Evolutionary conservation across 2,113 vertebrate genomes (phyloP).

Genomic region (Gallinago media): DNA sequence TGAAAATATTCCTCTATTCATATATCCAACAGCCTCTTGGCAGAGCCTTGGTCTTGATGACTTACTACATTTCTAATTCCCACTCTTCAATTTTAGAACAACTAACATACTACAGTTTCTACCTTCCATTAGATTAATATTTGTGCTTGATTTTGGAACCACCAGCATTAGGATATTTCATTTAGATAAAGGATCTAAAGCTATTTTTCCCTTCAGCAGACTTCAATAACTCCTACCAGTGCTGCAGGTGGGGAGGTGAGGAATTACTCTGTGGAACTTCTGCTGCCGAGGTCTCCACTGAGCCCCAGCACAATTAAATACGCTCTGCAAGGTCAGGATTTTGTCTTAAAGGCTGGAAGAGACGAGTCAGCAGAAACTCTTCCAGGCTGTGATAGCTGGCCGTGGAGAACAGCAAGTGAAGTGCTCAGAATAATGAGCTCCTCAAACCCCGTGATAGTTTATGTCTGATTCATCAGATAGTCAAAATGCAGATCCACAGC

Average conservation of each 20-base stretch:
- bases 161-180: neutral
- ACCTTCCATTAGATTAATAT: neutral
- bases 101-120: neutral
- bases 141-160: constrained; percentile 17
- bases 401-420: constrained; percentile 42
- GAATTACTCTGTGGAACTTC: constrained; percentile 29
- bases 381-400: constrained; percentile 1
- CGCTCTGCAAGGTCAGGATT: constrained; percentile 52
- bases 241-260: constrained; percentile 40
- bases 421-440: constrained; percentile 62
- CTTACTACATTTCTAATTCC: neutral
- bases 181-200: constrained; percentile 1
- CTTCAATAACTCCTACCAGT: neutral
- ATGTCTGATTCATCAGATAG: constrained; percentile 16
- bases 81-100: neutral
- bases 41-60: neutral
- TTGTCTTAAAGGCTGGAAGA: constrained; percentile 45
- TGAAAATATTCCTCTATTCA: neutral
- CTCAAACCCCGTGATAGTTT: neutral
- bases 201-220: constrained; percentile 25
- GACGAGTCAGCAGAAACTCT: constrained; percentile 63
- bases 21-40: neutral
- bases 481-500: neutral
- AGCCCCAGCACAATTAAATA: constrained; percentile 36
- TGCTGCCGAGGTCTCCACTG: constrained; percentile 4